These are phyloP conservation scores for Lepidiolamprologus cunningtoni DNA, from an alignment of 2,113 vertebrate species.

Conservation along the genomic window DNA sequence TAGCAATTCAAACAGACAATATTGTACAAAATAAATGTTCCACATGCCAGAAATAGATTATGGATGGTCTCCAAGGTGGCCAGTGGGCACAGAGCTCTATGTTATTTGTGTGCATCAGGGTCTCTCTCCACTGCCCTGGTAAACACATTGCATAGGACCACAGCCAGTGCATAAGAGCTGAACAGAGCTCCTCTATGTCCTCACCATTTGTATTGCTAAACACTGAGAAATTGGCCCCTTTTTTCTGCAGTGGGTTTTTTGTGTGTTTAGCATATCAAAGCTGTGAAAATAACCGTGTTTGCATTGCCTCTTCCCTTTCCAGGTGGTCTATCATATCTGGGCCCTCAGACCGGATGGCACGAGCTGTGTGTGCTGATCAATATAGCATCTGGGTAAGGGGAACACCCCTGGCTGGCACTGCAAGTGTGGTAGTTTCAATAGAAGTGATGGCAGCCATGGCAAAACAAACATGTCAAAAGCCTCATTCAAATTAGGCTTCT, in stretches of 20 bases:
- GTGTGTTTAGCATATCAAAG: conserved; percentile 72
- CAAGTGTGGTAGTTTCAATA: conserved; percentile 31
- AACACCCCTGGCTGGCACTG: conserved; percentile 60
- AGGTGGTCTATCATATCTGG: conserved; percentile 73
- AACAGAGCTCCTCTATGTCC: conserved; percentile 57
- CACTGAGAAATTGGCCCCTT: conserved; percentile 51
- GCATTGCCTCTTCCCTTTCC: conserved; percentile 62
- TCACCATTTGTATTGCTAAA: conserved; percentile 51
- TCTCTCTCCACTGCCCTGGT: conserved; percentile 55
- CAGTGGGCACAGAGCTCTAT: conserved; percentile 26
- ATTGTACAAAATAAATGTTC: not conserved
- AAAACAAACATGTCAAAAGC: conserved; percentile 39
- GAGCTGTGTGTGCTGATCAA: conserved; percentile 46
- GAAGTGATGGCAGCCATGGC: conserved; percentile 35
- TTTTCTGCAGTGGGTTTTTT: conserved; percentile 44
- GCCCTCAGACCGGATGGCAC: conserved; percentile 56
- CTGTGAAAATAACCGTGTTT: conserved; percentile 80
- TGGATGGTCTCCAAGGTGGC: conserved; percentile 54
- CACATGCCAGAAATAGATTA: conserved; percentile 17
- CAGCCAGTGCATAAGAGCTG: conserved; percentile 62
- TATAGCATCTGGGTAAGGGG: conserved; percentile 40
- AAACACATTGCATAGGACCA: conserved; percentile 65
- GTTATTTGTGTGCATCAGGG: conserved; percentile 46
- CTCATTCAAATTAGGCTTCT: conserved; percentile 5
- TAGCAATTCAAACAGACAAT: not conserved